Conservation (phyloP, 1,140 invertebrate genomes). For the Lanistes nyassanus region DNA sequence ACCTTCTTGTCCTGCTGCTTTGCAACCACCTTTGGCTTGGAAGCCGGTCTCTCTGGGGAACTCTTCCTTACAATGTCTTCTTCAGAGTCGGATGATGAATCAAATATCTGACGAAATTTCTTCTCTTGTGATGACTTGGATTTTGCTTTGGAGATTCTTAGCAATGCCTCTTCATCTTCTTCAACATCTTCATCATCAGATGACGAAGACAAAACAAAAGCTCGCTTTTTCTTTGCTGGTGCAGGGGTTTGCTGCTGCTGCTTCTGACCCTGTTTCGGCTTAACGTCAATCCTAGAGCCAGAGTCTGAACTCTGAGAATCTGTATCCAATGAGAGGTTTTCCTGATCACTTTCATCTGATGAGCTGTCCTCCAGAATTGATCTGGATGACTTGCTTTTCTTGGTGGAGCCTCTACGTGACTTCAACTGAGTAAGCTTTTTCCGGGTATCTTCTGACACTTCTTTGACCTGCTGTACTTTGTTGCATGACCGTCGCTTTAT, state of each 20-base stretch:
- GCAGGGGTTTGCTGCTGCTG: slow-evolving; percentile 37
- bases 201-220: slow-evolving; percentile 27
- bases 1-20: slow-evolving; percentile 21
- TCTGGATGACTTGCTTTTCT: slow-evolving; percentile 21
- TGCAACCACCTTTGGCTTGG: slow-evolving; percentile 19
- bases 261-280: slow-evolving; percentile 48
- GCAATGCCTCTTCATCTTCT: slow-evolving; percentile 33
- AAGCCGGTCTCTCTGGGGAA: slow-evolving; percentile 14
- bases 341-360: slow-evolving; percentile 25
- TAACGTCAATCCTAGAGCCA: not conserved
- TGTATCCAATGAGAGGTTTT: slow-evolving; percentile 4
- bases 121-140: slow-evolving; percentile 4
- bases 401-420: slow-evolving; percentile 11
- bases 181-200: slow-evolving; percentile 36
- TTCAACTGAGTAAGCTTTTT: slow-evolving; percentile 3
- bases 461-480: slow-evolving; percentile 69
- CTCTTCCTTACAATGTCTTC: slow-evolving; percentile 27
- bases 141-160: slow-evolving; percentile 27
- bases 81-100: slow-evolving; percentile 35
- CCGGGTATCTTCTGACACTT: slow-evolving; percentile 11
- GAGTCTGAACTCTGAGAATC: slow-evolving; percentile 17
- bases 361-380: slow-evolving; percentile 18
- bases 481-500: slow-evolving; percentile 92
- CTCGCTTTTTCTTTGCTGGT: slow-evolving; percentile 28
- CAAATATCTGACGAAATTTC: slow-evolving; percentile 30